Percentiles rank a stretch among this genome's conserved stretches.
phyloP scores from a whole-genome alignment of 1,140 invertebrate species.

The Aphelenchoides besseyi region DNA sequence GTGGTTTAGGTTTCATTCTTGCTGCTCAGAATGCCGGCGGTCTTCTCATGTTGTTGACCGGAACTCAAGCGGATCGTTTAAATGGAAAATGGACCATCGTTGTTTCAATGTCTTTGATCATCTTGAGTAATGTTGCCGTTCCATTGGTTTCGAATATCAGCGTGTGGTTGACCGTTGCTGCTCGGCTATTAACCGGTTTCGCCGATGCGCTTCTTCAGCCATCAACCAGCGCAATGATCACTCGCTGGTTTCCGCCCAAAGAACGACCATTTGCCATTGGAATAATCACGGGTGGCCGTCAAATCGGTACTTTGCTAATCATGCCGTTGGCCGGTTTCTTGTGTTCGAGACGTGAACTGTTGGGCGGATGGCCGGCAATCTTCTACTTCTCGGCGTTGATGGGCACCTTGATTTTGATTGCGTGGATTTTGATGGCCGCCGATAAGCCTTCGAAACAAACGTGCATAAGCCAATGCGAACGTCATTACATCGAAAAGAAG shows the following conservation, averaged over 20 bases:
- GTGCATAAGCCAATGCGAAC: conserved; percentile 46
- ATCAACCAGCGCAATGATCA: conserved; percentile 55
- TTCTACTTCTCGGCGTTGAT: conserved; percentile 58
- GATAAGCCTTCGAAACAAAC: conserved; percentile 62
- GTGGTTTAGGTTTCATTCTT: conserved; percentile 58
- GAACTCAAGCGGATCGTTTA: conserved; percentile 54
- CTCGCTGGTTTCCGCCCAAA: conserved; percentile 61
- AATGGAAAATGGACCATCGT: conserved; percentile 60
- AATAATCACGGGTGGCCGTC: conserved; percentile 57
- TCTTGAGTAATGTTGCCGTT: conserved; percentile 52
- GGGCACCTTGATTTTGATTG: conserved; percentile 49
- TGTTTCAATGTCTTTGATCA: conserved; percentile 44
- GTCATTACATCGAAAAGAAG: conserved; percentile 38
- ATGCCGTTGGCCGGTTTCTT: conserved; percentile 54
- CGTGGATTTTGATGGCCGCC: conserved; percentile 55
- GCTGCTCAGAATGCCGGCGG: conserved; percentile 58
- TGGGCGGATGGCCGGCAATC: conserved; percentile 57
- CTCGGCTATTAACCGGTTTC: conserved; percentile 56
- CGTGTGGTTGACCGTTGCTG: conserved; percentile 51
- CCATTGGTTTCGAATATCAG: conserved; percentile 45
- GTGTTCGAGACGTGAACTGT: conserved; percentile 39
- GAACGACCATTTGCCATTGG: conserved; percentile 60
- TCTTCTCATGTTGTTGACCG: conserved; percentile 56
- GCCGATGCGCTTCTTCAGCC: conserved; percentile 59
- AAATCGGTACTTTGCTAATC: conserved; percentile 60